Evolutionary conservation across 2,113 vertebrate genomes (phyloP).

Genomic region (Anser brachyrhynchus): DNA sequence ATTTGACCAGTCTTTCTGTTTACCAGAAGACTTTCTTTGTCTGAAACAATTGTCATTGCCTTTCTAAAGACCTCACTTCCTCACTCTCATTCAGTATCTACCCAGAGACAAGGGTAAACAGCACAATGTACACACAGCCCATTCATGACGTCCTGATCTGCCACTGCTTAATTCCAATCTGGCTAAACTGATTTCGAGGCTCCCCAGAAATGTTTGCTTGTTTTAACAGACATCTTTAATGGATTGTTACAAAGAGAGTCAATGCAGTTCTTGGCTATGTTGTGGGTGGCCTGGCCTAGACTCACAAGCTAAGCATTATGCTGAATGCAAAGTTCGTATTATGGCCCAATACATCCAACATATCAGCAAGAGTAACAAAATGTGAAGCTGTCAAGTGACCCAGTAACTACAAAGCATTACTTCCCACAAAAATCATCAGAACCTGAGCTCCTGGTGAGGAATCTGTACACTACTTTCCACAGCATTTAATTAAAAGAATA

Average conservation of each 20-base stretch:
- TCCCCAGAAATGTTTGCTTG: not conserved
- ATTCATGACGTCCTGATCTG: not conserved
- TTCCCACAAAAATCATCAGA: not conserved
- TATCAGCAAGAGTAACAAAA: not conserved
- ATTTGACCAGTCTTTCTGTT: conserved; percentile 57
- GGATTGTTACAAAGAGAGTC: not conserved
- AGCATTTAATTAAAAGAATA: conserved; percentile 51
- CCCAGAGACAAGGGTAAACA: conserved; percentile 20
- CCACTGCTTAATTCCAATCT: not conserved
- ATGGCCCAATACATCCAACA: not conserved
- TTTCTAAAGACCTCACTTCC: conserved; percentile 40
- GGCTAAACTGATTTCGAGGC: not conserved
- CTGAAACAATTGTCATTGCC: conserved; percentile 39
- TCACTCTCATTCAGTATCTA: not conserved
- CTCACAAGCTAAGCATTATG: not conserved
- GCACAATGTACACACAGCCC: not conserved
- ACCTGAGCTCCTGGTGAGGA: conserved; percentile 52
- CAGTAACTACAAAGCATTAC: conserved; percentile 10
- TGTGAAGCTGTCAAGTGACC: not conserved
- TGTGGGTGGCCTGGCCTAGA: not conserved
- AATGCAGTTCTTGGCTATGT: not conserved
- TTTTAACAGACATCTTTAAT: not conserved
- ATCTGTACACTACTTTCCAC: conserved; percentile 20
- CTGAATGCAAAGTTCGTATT: not conserved
- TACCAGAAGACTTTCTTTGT: conserved; percentile 15